Evolutionary conservation across 2,113 vertebrate species (phyloP), one percentile per base, ranked within the genome.

Genomic region (Heterotis niloticus): DNA sequence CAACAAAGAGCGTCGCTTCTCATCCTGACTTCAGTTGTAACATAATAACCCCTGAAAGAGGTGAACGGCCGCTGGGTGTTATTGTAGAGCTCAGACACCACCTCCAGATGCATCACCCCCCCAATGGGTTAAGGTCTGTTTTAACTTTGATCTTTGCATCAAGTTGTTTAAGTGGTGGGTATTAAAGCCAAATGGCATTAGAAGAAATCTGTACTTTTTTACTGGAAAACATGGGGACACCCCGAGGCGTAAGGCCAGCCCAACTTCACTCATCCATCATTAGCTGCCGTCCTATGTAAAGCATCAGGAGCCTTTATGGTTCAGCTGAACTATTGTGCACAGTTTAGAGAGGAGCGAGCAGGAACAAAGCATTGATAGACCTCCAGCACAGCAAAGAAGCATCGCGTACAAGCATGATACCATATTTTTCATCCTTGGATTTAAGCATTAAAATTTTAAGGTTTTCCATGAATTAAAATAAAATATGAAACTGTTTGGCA

Each of bases 11-110:
- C 13, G 68, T 26, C 64, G 34, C 75, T 81, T 83, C 80, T 87
- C 64, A 85, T 81, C 75, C 77, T 52, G 54, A 73, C 83, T 80
- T 84, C 85, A 84, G 82, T 81, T 75, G 84, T 82, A 84, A 84
- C 81, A 85, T 62, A 84, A 85, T 84, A 75, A 71, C 73, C 77
- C 76, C 80, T 83, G 84, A 83, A 85, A 85, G 77, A 74, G 65
- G 78, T 83, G 78, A 28, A 13, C 60, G 66, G 78, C 78, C 34
- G 24, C 67, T 81, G 82, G 80, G 80, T 82, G 85, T 81, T 81
- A 65, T 81, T 83, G 84, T 81, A 57, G 52, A 79, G 56, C 66
- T 59, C 66, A 81, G 76, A 77, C 80, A 67, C 68, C 20, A 64
- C 70, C 71, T 80, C 80, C 72, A 60, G 51, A 62, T 67, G 60